Base-by-base conservation (phyloP, 92 coral and sea anemone species). In the Palythoa grandis region DNA sequence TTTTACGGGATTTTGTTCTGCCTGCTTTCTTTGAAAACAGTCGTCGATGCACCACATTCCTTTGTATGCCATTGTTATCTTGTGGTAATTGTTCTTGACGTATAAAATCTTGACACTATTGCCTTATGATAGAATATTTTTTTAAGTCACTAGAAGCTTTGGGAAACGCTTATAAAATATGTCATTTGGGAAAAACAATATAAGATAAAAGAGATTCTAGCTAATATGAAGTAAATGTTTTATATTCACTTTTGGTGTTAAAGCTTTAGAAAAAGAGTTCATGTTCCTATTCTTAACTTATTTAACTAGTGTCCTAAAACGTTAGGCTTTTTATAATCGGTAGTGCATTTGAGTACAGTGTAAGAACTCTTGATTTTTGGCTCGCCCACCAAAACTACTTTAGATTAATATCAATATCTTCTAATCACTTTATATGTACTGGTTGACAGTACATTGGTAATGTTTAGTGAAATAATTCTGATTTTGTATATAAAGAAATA, bases 171-270 rank as follows among this genome's bases (percentile, higher is more conserved):
- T 43, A 43, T 43, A 43, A 43, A 5, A 0, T 43, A 43, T 43
- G 50, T 4, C 3, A 43, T 17, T 3, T 63, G 11, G 69, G 29
- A 23, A 23, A n/a, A 63, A 63, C 10, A n/a, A 63, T 80, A 52
- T 23, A 47, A 80, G 14, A 14, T 14, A 80, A 80, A 63, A 79
- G 38, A 43, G 50, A 43, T 16, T 80, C 24, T 40, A 80, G 58
- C 83, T 61, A 60, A 78, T 61, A 65, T 14, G 56, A 56, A 77
- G 83, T 57, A 61, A 78, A 35, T 58, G 17, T 78, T 77, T 35
- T 77, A 8, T 56, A 77, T 54, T n/a, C 25, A 24, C 69, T 63
- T 72, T 48, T 72, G 43, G 24, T 54, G 52, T 16, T 1, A 54
- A 76, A 76, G 57, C 82, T 76, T 35, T 53, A 23, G 69, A 63